Conservation (phyloP, 2,797 vertebrate species). For the Antennarius maculatus region DNA sequence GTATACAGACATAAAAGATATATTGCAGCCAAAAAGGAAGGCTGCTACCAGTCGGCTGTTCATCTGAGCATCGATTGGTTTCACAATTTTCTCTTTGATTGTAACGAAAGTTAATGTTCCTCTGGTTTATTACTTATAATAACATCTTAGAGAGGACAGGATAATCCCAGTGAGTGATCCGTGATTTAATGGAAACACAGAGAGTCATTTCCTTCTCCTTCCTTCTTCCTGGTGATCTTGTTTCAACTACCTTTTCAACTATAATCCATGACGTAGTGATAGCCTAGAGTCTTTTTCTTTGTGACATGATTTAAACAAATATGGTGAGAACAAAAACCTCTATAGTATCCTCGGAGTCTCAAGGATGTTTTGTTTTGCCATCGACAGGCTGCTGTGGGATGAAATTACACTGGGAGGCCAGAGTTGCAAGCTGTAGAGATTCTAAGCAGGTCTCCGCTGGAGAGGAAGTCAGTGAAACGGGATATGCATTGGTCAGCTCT, state of each 20-base stretch:
- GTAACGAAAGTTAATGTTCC: too few species aligned
- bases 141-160: too few species aligned
- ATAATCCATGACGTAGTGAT: constrained; percentile 26
- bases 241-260: constrained; percentile 55
- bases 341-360: constrained; percentile 51
- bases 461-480: constrained; percentile 76
- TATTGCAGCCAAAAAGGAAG: background rate
- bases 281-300: constrained; percentile 52
- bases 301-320: constrained; percentile 55
- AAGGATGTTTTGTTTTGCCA: constrained; percentile 52
- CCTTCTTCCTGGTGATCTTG: too few species aligned
- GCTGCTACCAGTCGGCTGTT: background rate
- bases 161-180: too few species aligned
- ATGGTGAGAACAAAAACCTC: constrained; percentile 21
- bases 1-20: too few species aligned
- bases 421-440: constrained; percentile 42
- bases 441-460: constrained; percentile 49
- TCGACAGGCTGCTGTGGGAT: constrained; percentile 67
- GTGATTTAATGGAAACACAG: too few species aligned
- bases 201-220: too few species aligned
- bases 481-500: constrained; percentile 80
- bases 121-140: too few species aligned
- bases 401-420: constrained; percentile 66
- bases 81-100: constrained; percentile 9
- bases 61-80: background rate